Conservation (phyloP, 2,113 vertebrate species). For the Bos javanicus region DNA sequence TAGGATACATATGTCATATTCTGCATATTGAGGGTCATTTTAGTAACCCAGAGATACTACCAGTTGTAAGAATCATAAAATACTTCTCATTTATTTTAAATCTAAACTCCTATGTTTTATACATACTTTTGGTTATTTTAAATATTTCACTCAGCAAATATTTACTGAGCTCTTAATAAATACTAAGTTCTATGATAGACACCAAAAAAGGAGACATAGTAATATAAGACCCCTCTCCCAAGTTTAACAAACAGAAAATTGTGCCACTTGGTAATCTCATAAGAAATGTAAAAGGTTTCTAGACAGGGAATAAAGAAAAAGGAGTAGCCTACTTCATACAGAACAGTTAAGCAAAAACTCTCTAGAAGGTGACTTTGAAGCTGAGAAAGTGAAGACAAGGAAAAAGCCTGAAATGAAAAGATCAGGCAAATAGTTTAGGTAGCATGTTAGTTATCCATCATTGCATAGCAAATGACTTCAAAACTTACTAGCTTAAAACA, state of each 20-base stretch:
- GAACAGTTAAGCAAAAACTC: background rate
- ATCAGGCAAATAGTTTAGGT: background rate
- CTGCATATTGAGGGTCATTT: background rate
- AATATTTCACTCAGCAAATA: background rate
- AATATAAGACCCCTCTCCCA: background rate
- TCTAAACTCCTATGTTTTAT: background rate
- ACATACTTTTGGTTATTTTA: background rate
- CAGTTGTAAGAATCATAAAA: background rate
- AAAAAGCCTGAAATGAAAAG: background rate
- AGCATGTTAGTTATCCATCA: background rate
- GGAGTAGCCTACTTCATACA: fast-evolving
- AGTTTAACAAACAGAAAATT: background rate
- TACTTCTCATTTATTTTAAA: background rate
- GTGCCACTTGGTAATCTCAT: background rate
- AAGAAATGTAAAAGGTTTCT: background rate
- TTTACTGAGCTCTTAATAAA: background rate
- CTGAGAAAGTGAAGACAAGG: background rate
- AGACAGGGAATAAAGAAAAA: background rate
- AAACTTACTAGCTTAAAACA: background rate
- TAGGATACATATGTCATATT: background rate
- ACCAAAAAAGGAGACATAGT: background rate
- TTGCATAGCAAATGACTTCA: too few relatives aligned
- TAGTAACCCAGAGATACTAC: background rate
- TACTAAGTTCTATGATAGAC: background rate
- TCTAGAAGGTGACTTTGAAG: background rate